Conservation (phyloP, 2,797 vertebrate genomes). For the Margarornis squamiger region DNA sequence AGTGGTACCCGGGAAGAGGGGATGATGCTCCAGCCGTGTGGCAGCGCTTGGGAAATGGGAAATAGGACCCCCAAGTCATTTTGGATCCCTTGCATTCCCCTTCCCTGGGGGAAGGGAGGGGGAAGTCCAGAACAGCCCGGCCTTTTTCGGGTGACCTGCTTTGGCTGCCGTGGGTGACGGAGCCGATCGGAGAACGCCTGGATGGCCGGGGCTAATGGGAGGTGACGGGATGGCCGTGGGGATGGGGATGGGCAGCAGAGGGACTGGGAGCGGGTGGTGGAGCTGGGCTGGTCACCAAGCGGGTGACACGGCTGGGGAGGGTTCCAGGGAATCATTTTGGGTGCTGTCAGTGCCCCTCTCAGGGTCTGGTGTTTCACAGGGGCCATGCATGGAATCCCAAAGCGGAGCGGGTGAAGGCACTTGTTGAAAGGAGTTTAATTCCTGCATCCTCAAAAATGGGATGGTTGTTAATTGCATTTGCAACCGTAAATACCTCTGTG, state of each 20-base stretch:
- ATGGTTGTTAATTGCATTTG: accelerated
- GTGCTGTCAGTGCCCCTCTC: neutral
- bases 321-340: accelerated
- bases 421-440: neutral
- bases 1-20: neutral
- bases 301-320: accelerated
- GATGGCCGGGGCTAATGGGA: accelerated
- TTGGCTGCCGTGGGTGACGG: accelerated
- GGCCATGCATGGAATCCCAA: accelerated
- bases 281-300: accelerated
- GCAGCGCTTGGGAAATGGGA: neutral
- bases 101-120: neutral
- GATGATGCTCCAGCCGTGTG: accelerated
- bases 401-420: neutral
- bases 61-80: neutral
- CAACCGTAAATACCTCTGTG: neutral
- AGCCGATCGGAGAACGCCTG: accelerated
- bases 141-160: neutral
- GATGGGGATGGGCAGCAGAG: neutral
- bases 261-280: neutral
- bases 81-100: accelerated
- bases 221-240: neutral
- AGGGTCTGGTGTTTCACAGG: accelerated
- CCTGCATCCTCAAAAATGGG: neutral
- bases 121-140: accelerated